phyloP scores from a whole-genome alignment of 2,113 vertebrate species.

The Colius striatus region DNA sequence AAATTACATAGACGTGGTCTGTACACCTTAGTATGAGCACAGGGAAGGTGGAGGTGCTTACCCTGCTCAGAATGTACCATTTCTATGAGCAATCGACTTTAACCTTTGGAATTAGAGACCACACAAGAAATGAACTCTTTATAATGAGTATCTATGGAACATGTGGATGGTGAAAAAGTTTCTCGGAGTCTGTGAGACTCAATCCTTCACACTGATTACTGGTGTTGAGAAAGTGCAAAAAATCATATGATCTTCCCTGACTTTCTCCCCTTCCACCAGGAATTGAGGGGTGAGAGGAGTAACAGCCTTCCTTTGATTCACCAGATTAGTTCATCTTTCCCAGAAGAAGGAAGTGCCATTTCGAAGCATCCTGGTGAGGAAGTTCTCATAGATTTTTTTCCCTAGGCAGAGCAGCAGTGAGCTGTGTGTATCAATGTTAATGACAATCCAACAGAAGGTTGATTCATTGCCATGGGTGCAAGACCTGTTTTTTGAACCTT shows the following conservation, averaged over 20 bases:
- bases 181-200: background rate
- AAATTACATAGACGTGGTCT: background rate
- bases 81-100: background rate
- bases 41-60: background rate
- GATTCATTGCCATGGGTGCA: background rate
- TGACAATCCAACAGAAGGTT: background rate
- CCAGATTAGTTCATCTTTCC: background rate
- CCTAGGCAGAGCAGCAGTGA: background rate
- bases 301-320: background rate
- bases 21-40: background rate
- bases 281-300: background rate
- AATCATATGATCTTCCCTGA: background rate
- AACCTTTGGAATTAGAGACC: background rate
- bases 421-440: background rate
- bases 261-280: background rate
- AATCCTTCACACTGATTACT: background rate
- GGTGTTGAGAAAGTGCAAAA: background rate
- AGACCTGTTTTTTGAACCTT: slow-evolving; percentile 2
- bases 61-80: background rate
- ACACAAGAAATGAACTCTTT: background rate
- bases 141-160: background rate
- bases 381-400: background rate
- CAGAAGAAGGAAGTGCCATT: background rate
- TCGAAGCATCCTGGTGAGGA: background rate
- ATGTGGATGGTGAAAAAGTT: background rate